Evolutionary conservation across 2,888 invertebrate genomes (phyloP), one percentile per base, ranked within the genome.

Genomic region (Eustalomyia histrio): DNA sequence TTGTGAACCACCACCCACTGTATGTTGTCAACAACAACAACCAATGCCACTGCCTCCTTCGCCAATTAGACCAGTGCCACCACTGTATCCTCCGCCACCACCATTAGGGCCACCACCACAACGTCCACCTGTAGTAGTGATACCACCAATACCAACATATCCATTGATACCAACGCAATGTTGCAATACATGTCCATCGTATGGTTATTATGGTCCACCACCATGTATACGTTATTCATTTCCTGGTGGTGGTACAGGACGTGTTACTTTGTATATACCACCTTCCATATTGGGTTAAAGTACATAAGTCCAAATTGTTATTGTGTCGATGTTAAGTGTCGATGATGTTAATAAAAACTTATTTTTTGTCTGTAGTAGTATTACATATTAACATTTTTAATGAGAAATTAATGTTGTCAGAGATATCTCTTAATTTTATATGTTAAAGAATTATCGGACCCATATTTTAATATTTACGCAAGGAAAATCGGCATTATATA

Each of bases 161-260:
- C 58, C 79, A 3, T 53, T 78, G 16, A 67, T 82, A 55, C 87
- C 87, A 63, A 83, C 87, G 43, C 86, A 84, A 63, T 89, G 88
- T 74, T 88, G 88, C 80, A 85, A 80, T 1, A 72, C 84, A 5
- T 88, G 88, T 76, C 86, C 85, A 16, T 84, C 69, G 4, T 86
- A 85, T 24, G 86, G 85, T 78, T 88, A 85, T 63, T 88, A 87
- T 0, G 87, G 88, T 6, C 88, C 88, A 18, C 76, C 81, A 8
- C 89, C 88, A 0, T 89, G 88, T 47, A 79, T 84, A 18, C 85
- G 84, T 52, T 84, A 79, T 50, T 39, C 50, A 6, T 3, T 29
- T n/a, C 65, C 75, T 0, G 58, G 67, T 5, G 33, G 10, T 33
- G 76, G 61, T 2, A 64, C 76, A 35, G 72, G 76, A 18, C 29